A percentile compares a stretch with the other conserved stretches of the same genome.
These are phyloP conservation scores for Anhinga rufa DNA, from an alignment of 2,113 vertebrate species.

Conservation along the genomic window DNA sequence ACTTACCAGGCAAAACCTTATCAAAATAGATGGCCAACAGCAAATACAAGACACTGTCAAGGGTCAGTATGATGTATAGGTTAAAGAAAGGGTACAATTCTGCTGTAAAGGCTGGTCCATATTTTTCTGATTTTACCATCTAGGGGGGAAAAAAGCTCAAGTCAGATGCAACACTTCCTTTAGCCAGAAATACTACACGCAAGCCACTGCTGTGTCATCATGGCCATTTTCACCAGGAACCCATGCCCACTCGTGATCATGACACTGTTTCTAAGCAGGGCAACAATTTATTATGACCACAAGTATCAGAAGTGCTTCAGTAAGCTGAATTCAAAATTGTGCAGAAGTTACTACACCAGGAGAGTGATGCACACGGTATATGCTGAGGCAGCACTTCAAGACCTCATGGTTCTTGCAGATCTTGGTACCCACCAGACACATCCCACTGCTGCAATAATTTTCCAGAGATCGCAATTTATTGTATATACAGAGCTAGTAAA, in stretches of 20 bases:
- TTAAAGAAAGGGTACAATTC: conserved; percentile 74
- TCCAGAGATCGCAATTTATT: rapidly evolving
- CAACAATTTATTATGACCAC: not conserved
- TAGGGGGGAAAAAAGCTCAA: conserved; percentile 16
- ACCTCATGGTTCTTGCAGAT: not conserved
- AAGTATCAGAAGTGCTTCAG: not conserved
- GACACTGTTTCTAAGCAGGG: not conserved
- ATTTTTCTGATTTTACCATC: conserved; percentile 79
- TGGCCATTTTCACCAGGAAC: not conserved
- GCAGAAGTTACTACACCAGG: not conserved
- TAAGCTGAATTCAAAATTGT: not conserved
- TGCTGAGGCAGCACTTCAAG: not conserved
- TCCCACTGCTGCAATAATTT: not conserved
- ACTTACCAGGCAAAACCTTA: conserved; percentile 84
- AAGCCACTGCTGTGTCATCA: not conserved
- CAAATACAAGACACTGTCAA: conserved; percentile 84
- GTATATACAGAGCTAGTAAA: not conserved
- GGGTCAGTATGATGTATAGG: conserved; percentile 71
- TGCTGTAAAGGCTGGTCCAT: conserved; percentile 57
- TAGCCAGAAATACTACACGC: not conserved
- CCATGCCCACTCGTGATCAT: not conserved
- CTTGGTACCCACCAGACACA: not conserved
- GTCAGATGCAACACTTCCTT: not conserved
- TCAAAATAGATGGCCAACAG: conserved; percentile 85
- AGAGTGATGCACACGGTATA: not conserved